Base-by-base conservation (phyloP, 2,888 invertebrate species). In the Cheilosia scutellata region DNA sequence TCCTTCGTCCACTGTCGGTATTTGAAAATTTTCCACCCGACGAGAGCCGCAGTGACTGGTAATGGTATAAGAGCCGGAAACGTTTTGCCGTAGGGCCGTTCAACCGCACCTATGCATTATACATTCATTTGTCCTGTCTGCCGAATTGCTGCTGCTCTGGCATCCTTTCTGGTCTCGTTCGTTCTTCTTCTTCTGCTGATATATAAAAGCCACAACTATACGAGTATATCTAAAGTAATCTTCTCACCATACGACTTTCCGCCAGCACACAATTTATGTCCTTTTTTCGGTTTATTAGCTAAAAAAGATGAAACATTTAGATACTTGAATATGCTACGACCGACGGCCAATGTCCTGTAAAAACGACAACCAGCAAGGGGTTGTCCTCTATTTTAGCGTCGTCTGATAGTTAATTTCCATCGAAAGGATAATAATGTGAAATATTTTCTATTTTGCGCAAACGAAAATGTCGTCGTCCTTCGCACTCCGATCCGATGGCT, bases 401-500 rank as follows among this genome's bases (percentile, higher is more conserved):
- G 78, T 79, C 78, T 79, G 78, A 79, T 79, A 79, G 78, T 79
- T 79, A 79, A 79, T 79, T 79, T 79, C 78, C 71, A 79, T 79
- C 78, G 78, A 79, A 79, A 79, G 78, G 78, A 79, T 71, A 79
- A 79, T 79, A 79, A 79, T 72, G 78, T 72, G 71, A 79, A 79
- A 72, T 78, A 78, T 78, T 78, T 78, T 78, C 53, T 58, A 63
- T 63, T 79, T 57, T 79, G 33, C 44, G 37, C 62, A 77, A 77
- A 25, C 53, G 55, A 70, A 20, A 20, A 57, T 75, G 57, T 62
- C 60, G 33, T 77, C 53, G 62, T 63, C 4, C 44, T 42, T 13
- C 11, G 20, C 20, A 11, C 33, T 37, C 33, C 3, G 11, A 37
- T 37, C 20, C 20, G 20, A 40, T 65, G 42, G 16, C 27, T 20